Conservation (phyloP, 2,888 invertebrate species). For the Sarcophaga subvicina region DNA sequence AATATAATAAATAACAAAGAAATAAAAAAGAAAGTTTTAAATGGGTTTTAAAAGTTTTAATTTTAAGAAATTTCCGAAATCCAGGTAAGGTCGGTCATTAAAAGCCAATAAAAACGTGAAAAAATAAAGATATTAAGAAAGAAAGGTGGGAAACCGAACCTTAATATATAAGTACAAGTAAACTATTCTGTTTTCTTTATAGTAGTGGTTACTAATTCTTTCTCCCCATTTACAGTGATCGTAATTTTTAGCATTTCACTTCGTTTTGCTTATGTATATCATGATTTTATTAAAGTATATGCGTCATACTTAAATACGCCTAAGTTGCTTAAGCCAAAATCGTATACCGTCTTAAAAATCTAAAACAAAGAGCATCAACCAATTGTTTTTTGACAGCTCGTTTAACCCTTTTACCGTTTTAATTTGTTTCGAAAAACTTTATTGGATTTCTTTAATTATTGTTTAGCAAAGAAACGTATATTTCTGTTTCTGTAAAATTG, state of each 20-base stretch:
- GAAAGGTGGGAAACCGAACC: background rate
- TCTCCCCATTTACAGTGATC: background rate
- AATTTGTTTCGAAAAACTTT: too few relatives aligned
- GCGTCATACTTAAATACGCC: background rate
- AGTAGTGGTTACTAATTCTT: background rate
- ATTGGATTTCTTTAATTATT: too few relatives aligned
- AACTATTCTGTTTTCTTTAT: background rate
- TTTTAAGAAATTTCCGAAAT: background rate
- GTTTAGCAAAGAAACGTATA: too few relatives aligned
- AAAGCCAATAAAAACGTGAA: slow-evolving; percentile 11
- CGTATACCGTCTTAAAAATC: background rate
- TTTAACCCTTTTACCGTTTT: background rate
- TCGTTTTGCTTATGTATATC: background rate
- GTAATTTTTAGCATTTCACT: background rate
- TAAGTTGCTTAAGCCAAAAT: background rate
- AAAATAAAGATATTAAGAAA: background rate
- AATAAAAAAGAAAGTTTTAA: slow-evolving; percentile 21
- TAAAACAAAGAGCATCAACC: background rate
- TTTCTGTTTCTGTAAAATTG: too few relatives aligned
- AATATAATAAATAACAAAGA: background rate
- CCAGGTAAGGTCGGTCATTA: slow-evolving; percentile 17
- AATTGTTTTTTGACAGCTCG: slow-evolving; percentile 20
- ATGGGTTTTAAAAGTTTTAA: background rate
- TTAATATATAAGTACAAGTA: background rate
- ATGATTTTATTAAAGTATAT: background rate